Evolutionary conservation across 2,888 invertebrate genomes (phyloP).

Genomic region (Philopedon plagiatum): DNA sequence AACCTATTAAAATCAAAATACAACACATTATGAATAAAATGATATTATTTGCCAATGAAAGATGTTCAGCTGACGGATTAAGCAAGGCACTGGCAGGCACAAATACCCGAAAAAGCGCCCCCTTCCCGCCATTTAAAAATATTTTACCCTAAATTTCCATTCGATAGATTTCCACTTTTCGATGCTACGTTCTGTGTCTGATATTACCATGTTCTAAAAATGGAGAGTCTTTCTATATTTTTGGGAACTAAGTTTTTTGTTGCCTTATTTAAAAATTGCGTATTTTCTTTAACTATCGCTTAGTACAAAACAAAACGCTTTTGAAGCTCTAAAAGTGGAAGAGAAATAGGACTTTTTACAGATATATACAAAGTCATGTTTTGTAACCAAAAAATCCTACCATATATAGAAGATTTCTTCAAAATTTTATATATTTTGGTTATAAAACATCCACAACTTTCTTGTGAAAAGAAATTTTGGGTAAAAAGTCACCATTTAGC

Average conservation of each 20-base stretch:
- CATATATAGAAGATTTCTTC: background rate
- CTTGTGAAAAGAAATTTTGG: too few relatives aligned
- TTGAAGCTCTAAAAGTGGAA: too few relatives aligned
- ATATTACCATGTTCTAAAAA: slow-evolving; percentile 69
- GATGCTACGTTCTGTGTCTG: slow-evolving; percentile 70
- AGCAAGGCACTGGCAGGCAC: background rate
- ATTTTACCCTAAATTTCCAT: slow-evolving; percentile 79
- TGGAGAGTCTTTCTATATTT: slow-evolving; percentile 25
- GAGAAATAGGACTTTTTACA: too few relatives aligned
- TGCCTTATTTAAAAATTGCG: too few relatives aligned
- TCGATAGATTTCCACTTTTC: slow-evolving; percentile 76
- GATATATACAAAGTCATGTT: too few relatives aligned
- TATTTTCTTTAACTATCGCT: too few relatives aligned
- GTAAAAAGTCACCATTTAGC: too few relatives aligned
- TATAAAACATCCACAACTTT: too few relatives aligned
- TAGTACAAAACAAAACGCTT: too few relatives aligned
- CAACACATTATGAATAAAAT: background rate
- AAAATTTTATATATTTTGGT: background rate
- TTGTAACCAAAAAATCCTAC: too few relatives aligned
- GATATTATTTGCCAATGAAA: slow-evolving; percentile 12
- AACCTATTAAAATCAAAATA: too few relatives aligned
- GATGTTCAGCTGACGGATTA: background rate
- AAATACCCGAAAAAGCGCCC: background rate
- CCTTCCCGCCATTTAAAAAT: slow-evolving; percentile 52
- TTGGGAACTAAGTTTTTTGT: background rate